Evolutionary conservation across 2,113 vertebrate species (phyloP).

Genomic region (Nansenia antarctica): DNA sequence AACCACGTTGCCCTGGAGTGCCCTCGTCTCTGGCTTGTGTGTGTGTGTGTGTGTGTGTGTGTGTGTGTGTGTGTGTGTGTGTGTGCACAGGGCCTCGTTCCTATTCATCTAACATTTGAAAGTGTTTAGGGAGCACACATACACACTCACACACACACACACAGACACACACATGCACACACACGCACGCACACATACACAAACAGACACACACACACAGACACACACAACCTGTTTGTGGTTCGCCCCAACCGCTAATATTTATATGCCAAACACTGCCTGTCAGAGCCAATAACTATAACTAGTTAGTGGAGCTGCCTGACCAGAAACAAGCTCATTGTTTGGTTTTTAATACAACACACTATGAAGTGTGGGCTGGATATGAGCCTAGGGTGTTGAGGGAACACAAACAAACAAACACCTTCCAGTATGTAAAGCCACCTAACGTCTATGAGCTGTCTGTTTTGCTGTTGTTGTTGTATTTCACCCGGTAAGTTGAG

Average conservation of each 20-base stretch:
- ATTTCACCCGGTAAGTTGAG: too few species aligned
- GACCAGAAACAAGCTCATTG: not conserved
- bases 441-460: not conserved
- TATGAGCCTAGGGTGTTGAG: not conserved
- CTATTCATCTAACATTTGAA: not conserved
- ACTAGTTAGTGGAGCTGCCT: not conserved
- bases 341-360: not conserved
- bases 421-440: not conserved
- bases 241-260: not conserved
- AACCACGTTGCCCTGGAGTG: not conserved
- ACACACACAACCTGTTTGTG: slow-evolving; percentile 56
- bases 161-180: slow-evolving; percentile 28
- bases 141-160: slow-evolving; percentile 18
- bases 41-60: not conserved
- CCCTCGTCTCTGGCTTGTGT: not conserved
- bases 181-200: slow-evolving; percentile 39
- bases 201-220: slow-evolving; percentile 53
- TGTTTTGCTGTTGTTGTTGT: not conserved
- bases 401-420: too few species aligned
- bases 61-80: not conserved
- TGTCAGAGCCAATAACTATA: not conserved
- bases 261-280: not conserved
- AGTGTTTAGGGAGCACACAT: slow-evolving; percentile 6
- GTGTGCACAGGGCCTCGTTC: not conserved
- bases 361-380: not conserved